Base-by-base conservation (phyloP, 2,888 invertebrate species). In the Liposcelis brunnea region DNA sequence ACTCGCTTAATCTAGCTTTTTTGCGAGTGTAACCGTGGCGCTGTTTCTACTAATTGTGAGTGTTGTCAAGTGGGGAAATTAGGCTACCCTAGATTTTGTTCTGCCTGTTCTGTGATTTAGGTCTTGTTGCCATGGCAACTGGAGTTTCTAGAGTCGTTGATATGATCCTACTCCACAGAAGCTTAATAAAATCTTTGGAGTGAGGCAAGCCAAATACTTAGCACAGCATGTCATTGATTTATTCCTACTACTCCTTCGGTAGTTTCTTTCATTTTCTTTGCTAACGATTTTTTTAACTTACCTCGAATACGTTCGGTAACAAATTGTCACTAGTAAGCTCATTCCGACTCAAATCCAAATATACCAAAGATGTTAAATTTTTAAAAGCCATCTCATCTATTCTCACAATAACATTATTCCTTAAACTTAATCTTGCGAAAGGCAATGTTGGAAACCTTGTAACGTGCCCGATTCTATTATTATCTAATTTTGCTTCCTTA, bases 261-360 rank as follows among this genome's bases (percentile, higher is more conserved):
- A 10, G n/a, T 10, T 10, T 32, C n/a, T 32, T 32, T 32, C 31
- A 11, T 26, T 42, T 42, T 31, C 31, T 15, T 42, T 42, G n/a
- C 8, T 26, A 26, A 26, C 26, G 26, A 35, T 7, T 32, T 32
- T 10, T 10, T 32, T 10, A 35, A 50, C 65, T 60, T 62, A 80
- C 85, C 68, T 75, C 70, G 56, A 86, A 84, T 8, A 74, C 70
- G 46, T 76, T 67, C 0, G 79, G 80, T 48, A 61, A 62, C 2
- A 86, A 58, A 0, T 61, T 62, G 1, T 71, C 73, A 0, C 70
- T 61, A 0, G 70, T 73, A 16, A 86, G 61, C 37, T 72, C 65
- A 53, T 86, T 86, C 49, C 75, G 59, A 47, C 80, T 80, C 49
- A 87, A 61, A 59, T 83, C 77, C 38, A 87, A 56, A 2, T 68